Evolutionary conservation across 2,797 vertebrate species (phyloP).

Genomic region (Hypotaenidia okinawae): DNA sequence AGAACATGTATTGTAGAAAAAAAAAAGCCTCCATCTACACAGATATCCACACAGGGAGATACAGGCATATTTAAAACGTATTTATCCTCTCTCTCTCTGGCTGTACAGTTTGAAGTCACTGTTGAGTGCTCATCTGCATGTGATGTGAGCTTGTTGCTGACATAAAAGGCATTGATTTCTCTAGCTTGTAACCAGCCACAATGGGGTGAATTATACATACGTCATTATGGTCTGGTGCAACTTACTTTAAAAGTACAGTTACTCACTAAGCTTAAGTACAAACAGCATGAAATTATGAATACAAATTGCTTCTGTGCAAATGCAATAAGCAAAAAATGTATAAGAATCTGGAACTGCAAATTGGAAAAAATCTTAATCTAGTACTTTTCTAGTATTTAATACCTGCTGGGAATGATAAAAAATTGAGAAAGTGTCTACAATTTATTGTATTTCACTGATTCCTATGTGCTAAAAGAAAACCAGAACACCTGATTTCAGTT

Average conservation of each 20-base stretch:
- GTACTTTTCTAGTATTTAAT: background rate
- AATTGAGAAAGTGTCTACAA: background rate
- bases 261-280: background rate
- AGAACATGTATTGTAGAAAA: too few relatives aligned
- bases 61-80: background rate
- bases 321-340: background rate
- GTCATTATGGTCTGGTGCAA: background rate
- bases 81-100: background rate
- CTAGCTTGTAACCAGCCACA: background rate
- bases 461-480: background rate
- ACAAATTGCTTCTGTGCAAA: background rate
- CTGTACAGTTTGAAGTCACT: background rate
- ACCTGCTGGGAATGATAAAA: background rate
- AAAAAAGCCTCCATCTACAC: too few relatives aligned
- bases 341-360: background rate
- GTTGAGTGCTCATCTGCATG: accelerated
- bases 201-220: background rate
- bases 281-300: background rate
- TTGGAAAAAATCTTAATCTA: background rate
- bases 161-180: background rate
- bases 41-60: background rate
- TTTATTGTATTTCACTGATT: background rate
- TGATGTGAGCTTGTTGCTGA: background rate
- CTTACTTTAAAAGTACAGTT: background rate
- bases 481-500: background rate